These are phyloP conservation scores for Caenorhabditis sp. DNA, from an alignment of 2,888 invertebrate species.

Conservation along the genomic window DNA sequence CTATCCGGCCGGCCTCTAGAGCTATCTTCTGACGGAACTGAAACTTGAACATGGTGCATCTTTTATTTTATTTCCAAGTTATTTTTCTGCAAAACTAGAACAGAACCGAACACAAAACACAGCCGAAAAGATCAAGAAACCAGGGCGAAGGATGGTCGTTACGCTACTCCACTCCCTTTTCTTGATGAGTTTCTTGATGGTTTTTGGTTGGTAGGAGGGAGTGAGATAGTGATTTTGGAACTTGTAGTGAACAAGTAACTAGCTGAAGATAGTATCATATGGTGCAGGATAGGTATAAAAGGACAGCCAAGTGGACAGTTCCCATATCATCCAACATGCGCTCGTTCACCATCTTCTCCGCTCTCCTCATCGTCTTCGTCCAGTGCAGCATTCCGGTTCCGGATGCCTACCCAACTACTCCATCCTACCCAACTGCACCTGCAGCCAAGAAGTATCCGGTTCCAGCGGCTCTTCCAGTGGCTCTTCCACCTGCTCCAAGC, in stretches of 20 bases:
- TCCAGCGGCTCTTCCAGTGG: background rate
- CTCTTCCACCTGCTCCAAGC: no score
- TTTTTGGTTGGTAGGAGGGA: no score
- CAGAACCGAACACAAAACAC: background rate
- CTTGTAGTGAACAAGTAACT: no score
- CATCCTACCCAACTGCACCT: background rate
- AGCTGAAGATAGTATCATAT: no score
- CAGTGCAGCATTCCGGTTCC: slow-evolving; percentile 26
- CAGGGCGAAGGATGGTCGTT: background rate
- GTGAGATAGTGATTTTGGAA: no score
- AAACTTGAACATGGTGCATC: no score
- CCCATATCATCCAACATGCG: slow-evolving; percentile 22
- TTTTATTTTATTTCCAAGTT: background rate
- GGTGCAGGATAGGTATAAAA: no score
- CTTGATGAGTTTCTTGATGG: background rate
- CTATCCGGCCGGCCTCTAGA: background rate
- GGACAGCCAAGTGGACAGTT: background rate
- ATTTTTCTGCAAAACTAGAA: background rate
- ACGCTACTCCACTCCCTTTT: background rate
- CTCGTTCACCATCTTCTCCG: slow-evolving; percentile 25
- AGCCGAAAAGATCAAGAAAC: background rate
- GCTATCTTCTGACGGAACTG: no score
- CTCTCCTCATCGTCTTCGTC: slow-evolving; percentile 15
- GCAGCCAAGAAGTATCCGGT: slow-evolving; percentile 11
- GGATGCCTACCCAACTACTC: slow-evolving; percentile 22